Evolutionary conservation across 2,113 vertebrate genomes (phyloP).

Genomic region (Takifugu flavidus): DNA sequence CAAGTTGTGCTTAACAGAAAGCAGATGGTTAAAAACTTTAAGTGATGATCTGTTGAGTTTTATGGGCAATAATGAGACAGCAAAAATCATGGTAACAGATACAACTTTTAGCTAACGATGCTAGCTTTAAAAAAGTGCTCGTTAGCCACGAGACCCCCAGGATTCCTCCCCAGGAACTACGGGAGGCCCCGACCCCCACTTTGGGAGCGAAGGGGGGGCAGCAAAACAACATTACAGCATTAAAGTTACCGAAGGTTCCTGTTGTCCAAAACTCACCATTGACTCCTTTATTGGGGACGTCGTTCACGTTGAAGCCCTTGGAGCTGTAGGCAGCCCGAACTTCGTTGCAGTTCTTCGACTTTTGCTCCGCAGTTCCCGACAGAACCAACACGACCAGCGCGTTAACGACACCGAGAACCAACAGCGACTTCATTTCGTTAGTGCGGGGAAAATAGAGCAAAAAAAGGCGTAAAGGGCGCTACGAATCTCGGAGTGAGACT

Average conservation of each 20-base stretch:
- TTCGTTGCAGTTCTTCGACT: conserved; percentile 86
- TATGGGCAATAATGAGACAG: background rate
- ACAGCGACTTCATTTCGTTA: conserved; percentile 64
- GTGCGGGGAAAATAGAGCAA: background rate
- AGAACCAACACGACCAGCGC: conserved; percentile 68
- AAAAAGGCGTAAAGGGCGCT: background rate
- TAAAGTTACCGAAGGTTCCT: background rate
- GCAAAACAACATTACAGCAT: background rate
- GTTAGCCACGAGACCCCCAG: conserved; percentile 5
- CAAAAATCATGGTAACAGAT: background rate
- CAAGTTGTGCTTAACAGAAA: too few species aligned
- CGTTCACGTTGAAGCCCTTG: conserved; percentile 88
- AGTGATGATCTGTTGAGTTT: too few species aligned
- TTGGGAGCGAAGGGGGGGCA: background rate
- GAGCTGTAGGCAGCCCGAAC: conserved; percentile 83
- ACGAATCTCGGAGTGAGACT: background rate
- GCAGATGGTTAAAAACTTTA: too few species aligned
- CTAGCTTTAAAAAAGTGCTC: conserved; percentile 13
- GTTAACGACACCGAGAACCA: conserved; percentile 68
- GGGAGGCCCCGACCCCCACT: conserved; percentile 5
- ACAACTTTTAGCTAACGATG: conserved; percentile 14
- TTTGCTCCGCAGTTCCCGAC: conserved; percentile 76
- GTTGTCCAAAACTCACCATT: conserved; percentile 74
- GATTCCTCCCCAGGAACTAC: background rate
- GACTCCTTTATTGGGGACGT: conserved; percentile 85